Evolutionary conservation across 2,113 vertebrate genomes (phyloP).

Genomic region (Halichoerus grypus): DNA sequence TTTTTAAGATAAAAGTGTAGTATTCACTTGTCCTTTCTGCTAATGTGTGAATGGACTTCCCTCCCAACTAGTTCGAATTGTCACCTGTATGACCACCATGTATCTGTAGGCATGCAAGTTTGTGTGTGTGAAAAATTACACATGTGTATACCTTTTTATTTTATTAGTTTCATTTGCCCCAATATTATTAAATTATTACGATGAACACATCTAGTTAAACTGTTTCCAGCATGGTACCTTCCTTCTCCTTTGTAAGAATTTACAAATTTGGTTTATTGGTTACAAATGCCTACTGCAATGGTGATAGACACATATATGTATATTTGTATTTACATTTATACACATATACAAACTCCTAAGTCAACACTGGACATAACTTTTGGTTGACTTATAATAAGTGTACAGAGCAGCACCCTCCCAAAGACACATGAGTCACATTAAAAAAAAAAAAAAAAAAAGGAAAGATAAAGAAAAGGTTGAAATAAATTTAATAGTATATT

Average conservation of each 20-base stretch:
- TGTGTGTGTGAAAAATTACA: not conserved
- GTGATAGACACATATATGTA: not conserved
- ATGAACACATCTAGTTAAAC: not conserved
- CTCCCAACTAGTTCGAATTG: not conserved
- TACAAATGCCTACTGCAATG: not conserved
- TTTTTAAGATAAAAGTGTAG: not conserved
- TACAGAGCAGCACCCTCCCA: not conserved
- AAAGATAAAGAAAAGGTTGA: not conserved
- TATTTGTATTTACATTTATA: not conserved
- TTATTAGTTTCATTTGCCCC: not conserved
- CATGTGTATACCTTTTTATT: not conserved
- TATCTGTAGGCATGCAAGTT: not conserved
- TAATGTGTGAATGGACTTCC: not conserved
- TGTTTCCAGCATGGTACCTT: not conserved
- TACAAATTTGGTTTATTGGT: not conserved
- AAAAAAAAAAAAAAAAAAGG: not conserved
- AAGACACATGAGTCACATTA: not conserved
- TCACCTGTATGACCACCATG: not conserved
- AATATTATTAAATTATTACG: not conserved
- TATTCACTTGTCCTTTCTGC: not conserved
- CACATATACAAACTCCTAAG: not conserved
- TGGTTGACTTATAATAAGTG: not conserved
- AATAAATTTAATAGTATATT: not conserved
- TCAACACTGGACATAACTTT: conserved; percentile 6
- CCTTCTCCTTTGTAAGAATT: not conserved